These are phyloP conservation scores for Melanaphis sacchari DNA, from an alignment of 1,140 invertebrate species.

Conservation along the genomic window DNA sequence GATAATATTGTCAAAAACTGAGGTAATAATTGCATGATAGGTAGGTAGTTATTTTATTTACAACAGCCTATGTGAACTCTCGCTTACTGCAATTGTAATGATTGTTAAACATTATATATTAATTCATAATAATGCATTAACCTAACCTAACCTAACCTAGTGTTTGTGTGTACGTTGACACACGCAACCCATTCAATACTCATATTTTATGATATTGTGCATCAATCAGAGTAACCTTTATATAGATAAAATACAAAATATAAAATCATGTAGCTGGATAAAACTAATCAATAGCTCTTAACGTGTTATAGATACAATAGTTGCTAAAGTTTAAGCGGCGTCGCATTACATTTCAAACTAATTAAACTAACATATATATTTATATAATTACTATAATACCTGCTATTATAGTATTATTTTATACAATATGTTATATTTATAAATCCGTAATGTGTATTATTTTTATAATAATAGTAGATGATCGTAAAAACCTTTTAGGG, in stretches of 20 bases:
- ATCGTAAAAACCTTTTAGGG: neutral
- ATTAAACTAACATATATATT: neutral
- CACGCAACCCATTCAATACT: neutral
- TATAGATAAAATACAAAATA: no score
- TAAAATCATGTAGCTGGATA: no score
- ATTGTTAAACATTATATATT: neutral
- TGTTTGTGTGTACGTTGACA: neutral
- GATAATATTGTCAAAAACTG: no score
- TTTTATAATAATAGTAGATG: neutral
- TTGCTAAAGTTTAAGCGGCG: neutral
- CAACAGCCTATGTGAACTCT: no score
- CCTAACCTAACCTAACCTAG: no score
- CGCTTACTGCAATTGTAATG: no score
- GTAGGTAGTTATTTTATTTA: no score
- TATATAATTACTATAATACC: neutral
- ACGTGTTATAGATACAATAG: neutral
- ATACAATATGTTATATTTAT: neutral
- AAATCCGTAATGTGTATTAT: neutral
- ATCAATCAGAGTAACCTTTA: no score
- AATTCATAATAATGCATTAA: neutral
- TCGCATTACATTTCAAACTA: neutral
- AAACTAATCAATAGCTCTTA: neutral
- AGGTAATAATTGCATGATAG: no score
- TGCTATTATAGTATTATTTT: no score
- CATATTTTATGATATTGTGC: neutral